Percentiles rank a stretch among this genome's conserved stretches.
phyloP scores from a whole-genome alignment of 2,113 vertebrate species.

The Phaetusa simplex region DNA sequence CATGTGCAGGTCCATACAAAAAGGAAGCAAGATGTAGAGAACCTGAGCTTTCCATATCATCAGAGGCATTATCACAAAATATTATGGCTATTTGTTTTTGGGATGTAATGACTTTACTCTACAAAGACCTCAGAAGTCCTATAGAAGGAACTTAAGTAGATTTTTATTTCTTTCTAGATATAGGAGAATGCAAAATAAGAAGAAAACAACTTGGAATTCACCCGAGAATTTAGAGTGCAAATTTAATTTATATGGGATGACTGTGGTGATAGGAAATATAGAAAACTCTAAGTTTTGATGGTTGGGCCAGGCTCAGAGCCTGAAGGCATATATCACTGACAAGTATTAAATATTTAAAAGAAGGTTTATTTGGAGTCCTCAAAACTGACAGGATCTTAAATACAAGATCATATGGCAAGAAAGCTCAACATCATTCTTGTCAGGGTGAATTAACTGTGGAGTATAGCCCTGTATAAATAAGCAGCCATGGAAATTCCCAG shows the following conservation, averaged over 20 bases:
- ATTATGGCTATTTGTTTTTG: not conserved
- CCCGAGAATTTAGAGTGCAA: conserved; percentile 9
- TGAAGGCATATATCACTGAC: conserved; percentile 64
- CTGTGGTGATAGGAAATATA: not conserved
- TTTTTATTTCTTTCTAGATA: not conserved
- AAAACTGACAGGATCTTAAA: conserved; percentile 76
- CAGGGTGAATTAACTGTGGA: conserved; percentile 62
- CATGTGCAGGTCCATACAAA: not conserved
- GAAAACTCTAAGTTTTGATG: conserved; percentile 42
- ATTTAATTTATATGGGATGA: conserved; percentile 36
- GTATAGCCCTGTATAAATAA: conserved; percentile 67
- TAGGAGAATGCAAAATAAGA: conserved; percentile 6
- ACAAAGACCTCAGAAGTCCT: not conserved
- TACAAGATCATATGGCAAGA: conserved; percentile 75
- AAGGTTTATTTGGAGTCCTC: conserved; percentile 77
- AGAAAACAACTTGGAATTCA: conserved; percentile 42
- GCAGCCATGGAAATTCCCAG: conserved; percentile 38
- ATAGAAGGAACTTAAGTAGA: not conserved
- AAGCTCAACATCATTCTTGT: conserved; percentile 75
- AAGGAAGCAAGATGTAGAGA: not conserved
- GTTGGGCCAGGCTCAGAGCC: conserved; percentile 51
- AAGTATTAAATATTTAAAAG: conserved; percentile 76
- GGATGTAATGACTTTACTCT: conserved; percentile 12
- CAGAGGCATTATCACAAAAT: not conserved
- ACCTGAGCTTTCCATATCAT: not conserved